A percentile compares a stretch with the other conserved stretches of the same genome.
These are phyloP conservation scores for Lucilia sericata DNA, from an alignment of 1,140 invertebrate genomes.

Conservation along the genomic window DNA sequence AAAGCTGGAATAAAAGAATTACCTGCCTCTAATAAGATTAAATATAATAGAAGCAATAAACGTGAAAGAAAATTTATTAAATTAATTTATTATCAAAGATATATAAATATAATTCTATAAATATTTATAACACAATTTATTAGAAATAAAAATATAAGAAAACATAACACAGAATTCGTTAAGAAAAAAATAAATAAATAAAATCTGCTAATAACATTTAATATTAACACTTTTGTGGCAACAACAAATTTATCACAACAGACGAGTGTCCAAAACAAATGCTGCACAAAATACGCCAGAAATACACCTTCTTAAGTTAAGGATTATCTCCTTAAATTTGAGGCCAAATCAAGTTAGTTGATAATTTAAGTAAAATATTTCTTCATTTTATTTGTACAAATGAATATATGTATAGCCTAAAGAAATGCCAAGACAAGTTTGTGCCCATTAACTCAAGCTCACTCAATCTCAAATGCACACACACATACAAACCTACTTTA, in stretches of 20 bases:
- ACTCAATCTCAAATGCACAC: background rate
- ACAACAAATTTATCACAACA: background rate
- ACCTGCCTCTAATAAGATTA: background rate
- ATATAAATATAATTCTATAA: background rate
- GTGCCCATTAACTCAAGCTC: background rate
- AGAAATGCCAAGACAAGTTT: background rate
- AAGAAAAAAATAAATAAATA: background rate
- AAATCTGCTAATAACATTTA: background rate
- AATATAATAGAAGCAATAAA: background rate
- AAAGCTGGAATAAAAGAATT: background rate
- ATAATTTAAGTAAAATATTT: slow-evolving; percentile 7
- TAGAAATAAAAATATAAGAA: background rate
- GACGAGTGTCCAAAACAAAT: background rate
- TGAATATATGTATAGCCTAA: background rate
- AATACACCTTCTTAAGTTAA: too few species aligned
- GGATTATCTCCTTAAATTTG: background rate
- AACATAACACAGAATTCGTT: background rate
- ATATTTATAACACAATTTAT: background rate
- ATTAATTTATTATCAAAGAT: background rate
- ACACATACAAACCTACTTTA: background rate
- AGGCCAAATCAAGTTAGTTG: background rate
- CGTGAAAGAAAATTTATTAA: background rate
- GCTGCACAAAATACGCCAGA: background rate
- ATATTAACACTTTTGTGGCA: background rate
- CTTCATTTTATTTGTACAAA: background rate